phyloP scores from a whole-genome alignment of 2,888 invertebrate genomes.

The Trichogramma dendrolimi region DNA sequence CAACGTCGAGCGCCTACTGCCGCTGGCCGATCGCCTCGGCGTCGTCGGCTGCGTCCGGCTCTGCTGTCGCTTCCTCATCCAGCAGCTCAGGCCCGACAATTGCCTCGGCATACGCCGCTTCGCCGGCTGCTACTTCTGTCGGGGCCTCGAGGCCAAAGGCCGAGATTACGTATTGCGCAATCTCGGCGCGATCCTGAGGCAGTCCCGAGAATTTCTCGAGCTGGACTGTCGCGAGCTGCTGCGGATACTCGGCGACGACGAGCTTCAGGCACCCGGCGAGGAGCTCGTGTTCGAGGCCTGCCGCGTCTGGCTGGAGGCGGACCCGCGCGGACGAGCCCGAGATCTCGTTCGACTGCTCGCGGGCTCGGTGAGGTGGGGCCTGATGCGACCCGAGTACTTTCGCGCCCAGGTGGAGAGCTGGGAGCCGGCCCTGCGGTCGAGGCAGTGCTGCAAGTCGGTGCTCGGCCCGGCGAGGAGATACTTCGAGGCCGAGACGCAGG shows the following conservation, averaged over 20 bases:
- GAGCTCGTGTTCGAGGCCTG: constrained; percentile 72
- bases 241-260: constrained; percentile 60
- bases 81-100: constrained; percentile 64
- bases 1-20: constrained; percentile 68
- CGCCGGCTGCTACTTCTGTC: constrained; percentile 67
- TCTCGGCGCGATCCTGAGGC: constrained; percentile 57
- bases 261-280: constrained; percentile 69
- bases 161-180: constrained; percentile 59
- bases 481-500: constrained; percentile 35
- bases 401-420: constrained; percentile 57
- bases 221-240: constrained; percentile 20
- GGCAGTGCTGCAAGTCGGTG: constrained; percentile 55
- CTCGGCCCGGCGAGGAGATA: constrained; percentile 57
- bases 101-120: constrained; percentile 70
- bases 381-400: constrained; percentile 60
- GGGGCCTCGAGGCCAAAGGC: constrained; percentile 62
- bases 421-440: constrained; percentile 39
- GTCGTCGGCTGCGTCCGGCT: constrained; percentile 68
- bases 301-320: constrained; percentile 66
- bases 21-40: constrained; percentile 70
- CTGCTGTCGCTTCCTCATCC: constrained; percentile 65
- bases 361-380: constrained; percentile 65
- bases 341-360: constrained; percentile 59
- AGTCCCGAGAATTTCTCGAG: neutral
- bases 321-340: constrained; percentile 55